Base-by-base conservation (phyloP, 2,888 invertebrate genomes). In the Plemyria rubiginata region DNA sequence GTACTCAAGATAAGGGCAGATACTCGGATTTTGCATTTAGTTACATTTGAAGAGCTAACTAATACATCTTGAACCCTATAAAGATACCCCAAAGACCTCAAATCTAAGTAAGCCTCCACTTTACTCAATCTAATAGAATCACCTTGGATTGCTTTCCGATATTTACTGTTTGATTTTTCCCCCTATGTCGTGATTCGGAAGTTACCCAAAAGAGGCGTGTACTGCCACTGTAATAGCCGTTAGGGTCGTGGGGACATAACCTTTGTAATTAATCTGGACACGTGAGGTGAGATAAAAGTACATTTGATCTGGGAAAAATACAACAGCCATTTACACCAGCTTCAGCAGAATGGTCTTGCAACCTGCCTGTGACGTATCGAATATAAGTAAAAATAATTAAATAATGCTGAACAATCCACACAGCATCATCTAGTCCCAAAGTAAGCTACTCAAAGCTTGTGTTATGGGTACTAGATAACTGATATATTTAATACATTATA, bases 121-220 rank as follows among this genome's bases (percentile, higher is more conserved):
- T 88, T 84, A 86, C 85, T 89, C 84, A 88, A 86, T 85, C 86
- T 90, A 92, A 91, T 90, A 88, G 90, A 92, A 93, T 91, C 87
- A 89, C 87, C 82, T 86, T 80, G 79, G 88, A 90, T 90, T 86
- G 87, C 86, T 91, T 90, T 90, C 88, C 90, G 85, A 92, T 92
- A 92, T 90, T 90, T 90, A 91, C 90, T 82, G 86, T 86, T 86
- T 85, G 88, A 88, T 90, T 90, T 89, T 90, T 86, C 87, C 90
- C 88, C 88, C 85, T 84, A 77, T 77, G 84, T 83, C 78, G 85
- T 85, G 89, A 89, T 90, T 90, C 85, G 82, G 83, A 75, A 84
- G 83, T 87, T 82, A 86, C 86, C 85, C 81, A 83, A 83, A 87
- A 90, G 80, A 90, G 90, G 91, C 90, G 90, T 88, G 88, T 84